phyloP scores from a whole-genome alignment of 2,113 vertebrate species.

The Ovibos moschatus region DNA sequence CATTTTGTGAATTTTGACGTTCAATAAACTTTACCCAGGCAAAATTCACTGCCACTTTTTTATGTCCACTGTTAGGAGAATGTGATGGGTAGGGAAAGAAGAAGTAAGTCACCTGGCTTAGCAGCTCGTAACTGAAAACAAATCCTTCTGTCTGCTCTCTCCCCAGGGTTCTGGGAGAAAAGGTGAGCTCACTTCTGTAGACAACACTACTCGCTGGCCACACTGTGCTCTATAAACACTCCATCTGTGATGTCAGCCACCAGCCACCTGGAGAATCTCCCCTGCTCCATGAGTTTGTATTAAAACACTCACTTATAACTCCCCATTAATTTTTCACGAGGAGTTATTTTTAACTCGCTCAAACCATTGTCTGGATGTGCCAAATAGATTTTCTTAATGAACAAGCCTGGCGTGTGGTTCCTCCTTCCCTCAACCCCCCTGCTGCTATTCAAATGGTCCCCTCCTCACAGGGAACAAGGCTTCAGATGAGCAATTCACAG shows the following conservation, averaged over 20 bases:
- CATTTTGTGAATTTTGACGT: conserved; percentile 32
- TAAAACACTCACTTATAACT: conserved; percentile 77
- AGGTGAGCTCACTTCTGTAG: conserved; percentile 43
- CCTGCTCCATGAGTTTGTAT: conserved; percentile 66
- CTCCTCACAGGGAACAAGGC: conserved; percentile 33
- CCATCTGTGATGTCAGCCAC: conserved; percentile 62
- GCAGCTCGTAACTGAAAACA: conserved; percentile 6
- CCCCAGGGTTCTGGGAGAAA: conserved; percentile 10
- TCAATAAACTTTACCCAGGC: conserved; percentile 27
- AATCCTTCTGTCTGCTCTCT: conserved; percentile 28
- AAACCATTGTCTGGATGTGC: conserved; percentile 69
- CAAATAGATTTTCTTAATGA: conserved; percentile 77
- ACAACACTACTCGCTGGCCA: neutral
- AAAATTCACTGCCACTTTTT: conserved; percentile 38
- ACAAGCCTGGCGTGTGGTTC: conserved; percentile 51
- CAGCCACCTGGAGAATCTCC: conserved; percentile 56
- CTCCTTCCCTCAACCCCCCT: conserved; percentile 50
- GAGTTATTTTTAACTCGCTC: conserved; percentile 75
- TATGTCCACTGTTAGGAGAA: conserved; percentile 16
- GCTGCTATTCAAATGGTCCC: conserved; percentile 61
- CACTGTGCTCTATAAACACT: conserved; percentile 7
- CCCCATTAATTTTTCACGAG: conserved; percentile 78
- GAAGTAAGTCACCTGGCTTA: conserved; percentile 21
- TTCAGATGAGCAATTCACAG: conserved; percentile 50
- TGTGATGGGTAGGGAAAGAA: neutral